phyloP scores from a whole-genome alignment of 2,888 invertebrate genomes.

The Rhodophaea formosa region DNA sequence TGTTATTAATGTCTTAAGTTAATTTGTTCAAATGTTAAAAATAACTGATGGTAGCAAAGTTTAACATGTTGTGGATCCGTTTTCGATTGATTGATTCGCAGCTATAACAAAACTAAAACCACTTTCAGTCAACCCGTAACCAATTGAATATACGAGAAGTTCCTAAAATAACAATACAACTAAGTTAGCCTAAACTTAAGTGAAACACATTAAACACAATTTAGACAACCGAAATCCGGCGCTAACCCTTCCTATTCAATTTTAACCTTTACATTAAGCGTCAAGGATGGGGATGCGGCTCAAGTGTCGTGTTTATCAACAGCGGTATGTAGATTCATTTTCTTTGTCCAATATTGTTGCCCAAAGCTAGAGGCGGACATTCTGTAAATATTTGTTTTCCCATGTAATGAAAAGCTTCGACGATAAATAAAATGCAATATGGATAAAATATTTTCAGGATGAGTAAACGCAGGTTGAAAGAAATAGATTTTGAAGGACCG shows the following conservation, averaged over 20 bases:
- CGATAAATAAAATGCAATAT: neutral
- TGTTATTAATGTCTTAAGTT: too few relatives aligned
- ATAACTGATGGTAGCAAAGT: neutral
- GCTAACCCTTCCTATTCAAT: slow-evolving; percentile 9
- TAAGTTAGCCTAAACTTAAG: neutral
- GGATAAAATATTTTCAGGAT: neutral
- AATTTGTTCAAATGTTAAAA: neutral
- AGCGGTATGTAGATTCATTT: neutral
- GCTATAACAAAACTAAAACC: too few relatives aligned
- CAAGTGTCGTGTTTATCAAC: slow-evolving; percentile 7
- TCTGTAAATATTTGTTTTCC: slow-evolving; percentile 12
- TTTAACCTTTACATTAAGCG: slow-evolving; percentile 8
- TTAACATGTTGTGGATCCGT: neutral
- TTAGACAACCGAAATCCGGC: neutral
- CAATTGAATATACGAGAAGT: neutral
- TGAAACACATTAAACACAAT: slow-evolving; percentile 4
- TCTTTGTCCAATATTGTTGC: slow-evolving; percentile 4
- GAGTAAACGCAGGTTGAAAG: neutral
- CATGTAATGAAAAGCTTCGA: slow-evolving; percentile 5
- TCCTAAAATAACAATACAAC: neutral
- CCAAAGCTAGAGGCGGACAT: neutral
- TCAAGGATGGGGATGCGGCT: neutral
- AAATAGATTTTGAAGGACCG: too few relatives aligned
- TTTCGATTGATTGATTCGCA: too few relatives aligned
- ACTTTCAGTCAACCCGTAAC: neutral